Evolutionary conservation across 2,797 vertebrate species (phyloP).

Genomic region (Sebastes umbrosus): DNA sequence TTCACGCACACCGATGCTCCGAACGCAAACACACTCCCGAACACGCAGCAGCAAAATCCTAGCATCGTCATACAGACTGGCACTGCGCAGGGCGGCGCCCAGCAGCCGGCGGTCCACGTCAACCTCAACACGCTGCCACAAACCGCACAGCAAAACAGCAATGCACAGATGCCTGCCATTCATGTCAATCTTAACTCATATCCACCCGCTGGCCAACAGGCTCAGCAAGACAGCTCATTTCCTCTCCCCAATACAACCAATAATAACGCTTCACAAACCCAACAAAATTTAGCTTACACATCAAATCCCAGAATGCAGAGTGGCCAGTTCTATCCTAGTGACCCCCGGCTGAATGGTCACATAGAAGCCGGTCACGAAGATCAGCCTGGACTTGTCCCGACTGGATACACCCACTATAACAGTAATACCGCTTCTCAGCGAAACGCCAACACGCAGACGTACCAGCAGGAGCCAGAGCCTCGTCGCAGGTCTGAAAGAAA

Average conservation of each 20-base stretch:
- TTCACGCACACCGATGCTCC: constrained; percentile 50
- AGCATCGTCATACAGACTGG: constrained; percentile 78
- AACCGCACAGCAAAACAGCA: constrained; percentile 40
- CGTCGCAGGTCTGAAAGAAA: constrained; percentile 15
- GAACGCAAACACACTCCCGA: constrained; percentile 39
- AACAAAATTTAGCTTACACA: background rate
- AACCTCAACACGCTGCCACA: constrained; percentile 71
- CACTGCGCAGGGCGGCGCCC: constrained; percentile 33
- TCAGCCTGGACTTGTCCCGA: constrained; percentile 56
- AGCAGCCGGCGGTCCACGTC: constrained; percentile 71
- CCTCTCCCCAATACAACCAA: constrained; percentile 7
- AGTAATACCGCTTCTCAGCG: constrained; percentile 22
- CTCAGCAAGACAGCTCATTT: constrained; percentile 32
- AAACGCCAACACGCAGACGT: constrained; percentile 64
- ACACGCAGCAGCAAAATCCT: constrained; percentile 64
- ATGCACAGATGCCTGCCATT: constrained; percentile 73
- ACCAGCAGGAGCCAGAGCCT: constrained; percentile 33
- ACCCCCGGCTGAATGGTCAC: background rate
- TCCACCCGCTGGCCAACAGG: constrained; percentile 42
- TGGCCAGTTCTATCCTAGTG: constrained; percentile 1
- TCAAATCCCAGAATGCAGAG: constrained; percentile 44
- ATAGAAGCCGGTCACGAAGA: background rate
- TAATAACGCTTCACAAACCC: constrained; percentile 26
- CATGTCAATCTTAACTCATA: constrained; percentile 80
- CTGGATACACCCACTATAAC: constrained; percentile 65